These are phyloP conservation scores for Heptranchias perlo DNA, from an alignment of 2,113 vertebrate species.

Conservation along the genomic window DNA sequence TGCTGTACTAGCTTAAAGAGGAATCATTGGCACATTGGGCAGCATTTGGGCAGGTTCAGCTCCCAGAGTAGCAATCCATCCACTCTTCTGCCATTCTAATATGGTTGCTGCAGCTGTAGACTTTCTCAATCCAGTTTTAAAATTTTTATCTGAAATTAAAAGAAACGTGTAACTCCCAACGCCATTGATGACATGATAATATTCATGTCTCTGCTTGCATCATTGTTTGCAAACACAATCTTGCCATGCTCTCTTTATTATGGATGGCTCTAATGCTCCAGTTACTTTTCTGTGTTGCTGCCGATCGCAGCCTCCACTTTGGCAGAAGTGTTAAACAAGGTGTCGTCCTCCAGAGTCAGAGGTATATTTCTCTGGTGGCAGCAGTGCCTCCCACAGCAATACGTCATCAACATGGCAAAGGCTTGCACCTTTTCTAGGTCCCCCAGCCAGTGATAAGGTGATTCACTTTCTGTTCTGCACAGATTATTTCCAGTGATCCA, in stretches of 20 bases:
- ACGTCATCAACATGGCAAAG: neutral
- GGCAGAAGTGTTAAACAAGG: neutral
- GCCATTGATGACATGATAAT: neutral
- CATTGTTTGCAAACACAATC: neutral
- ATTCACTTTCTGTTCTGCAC: neutral
- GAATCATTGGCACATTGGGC: neutral
- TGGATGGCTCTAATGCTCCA: neutral
- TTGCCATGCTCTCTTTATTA: neutral
- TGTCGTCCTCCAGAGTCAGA: neutral
- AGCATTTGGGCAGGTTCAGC: neutral
- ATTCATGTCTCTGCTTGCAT: neutral
- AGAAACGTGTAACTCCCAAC: neutral
- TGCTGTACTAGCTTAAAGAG: neutral
- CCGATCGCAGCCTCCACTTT: neutral
- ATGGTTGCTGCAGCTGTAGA: neutral
- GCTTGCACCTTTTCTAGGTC: neutral
- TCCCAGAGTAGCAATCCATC: neutral
- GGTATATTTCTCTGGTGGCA: neutral
- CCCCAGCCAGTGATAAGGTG: neutral
- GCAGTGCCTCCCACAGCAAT: too few species aligned
- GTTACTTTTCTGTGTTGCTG: neutral
- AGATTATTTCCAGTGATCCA: neutral
- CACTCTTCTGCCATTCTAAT: neutral
- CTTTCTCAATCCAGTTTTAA: neutral
- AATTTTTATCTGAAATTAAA: neutral